A percentile compares a stretch with the other conserved stretches of the same genome.
These are phyloP conservation scores for Furcula furcula DNA, from an alignment of 2,888 invertebrate species.

Conservation along the genomic window DNA sequence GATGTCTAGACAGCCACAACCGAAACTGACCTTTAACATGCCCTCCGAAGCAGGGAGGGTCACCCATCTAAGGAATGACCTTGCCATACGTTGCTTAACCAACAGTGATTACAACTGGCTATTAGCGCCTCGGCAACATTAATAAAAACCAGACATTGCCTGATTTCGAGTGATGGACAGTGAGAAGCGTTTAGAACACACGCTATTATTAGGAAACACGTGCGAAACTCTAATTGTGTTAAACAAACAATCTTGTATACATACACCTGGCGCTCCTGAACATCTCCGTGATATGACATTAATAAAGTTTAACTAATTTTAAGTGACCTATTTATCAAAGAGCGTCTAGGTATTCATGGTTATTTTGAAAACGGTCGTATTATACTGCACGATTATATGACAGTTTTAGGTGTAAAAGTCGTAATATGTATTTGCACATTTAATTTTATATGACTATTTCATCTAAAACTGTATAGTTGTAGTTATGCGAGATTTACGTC, in stretches of 20 bases:
- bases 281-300: constrained; percentile 41
- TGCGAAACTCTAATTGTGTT: constrained; percentile 76
- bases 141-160: constrained; percentile 61
- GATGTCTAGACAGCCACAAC: too few relatives aligned
- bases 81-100: too few relatives aligned
- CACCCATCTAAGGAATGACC: too few relatives aligned
- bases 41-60: too few relatives aligned
- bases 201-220: constrained; percentile 70
- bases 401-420: not conserved
- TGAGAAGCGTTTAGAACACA: constrained; percentile 49
- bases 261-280: constrained; percentile 54
- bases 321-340: constrained; percentile 9
- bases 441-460: not conserved
- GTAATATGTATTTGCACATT: not conserved
- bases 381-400: constrained; percentile 1
- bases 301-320: constrained; percentile 23
- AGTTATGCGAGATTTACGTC: not conserved
- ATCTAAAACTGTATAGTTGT: not conserved
- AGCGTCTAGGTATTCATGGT: not conserved
- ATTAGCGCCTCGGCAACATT: too few relatives aligned
- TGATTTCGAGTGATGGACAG: constrained; percentile 72
- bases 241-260: constrained; percentile 64
- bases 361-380: not conserved
- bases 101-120: too few relatives aligned
- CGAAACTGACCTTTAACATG: too few relatives aligned